Base-by-base conservation (phyloP, 2,113 vertebrate species). In the Gobio gobio region DNA sequence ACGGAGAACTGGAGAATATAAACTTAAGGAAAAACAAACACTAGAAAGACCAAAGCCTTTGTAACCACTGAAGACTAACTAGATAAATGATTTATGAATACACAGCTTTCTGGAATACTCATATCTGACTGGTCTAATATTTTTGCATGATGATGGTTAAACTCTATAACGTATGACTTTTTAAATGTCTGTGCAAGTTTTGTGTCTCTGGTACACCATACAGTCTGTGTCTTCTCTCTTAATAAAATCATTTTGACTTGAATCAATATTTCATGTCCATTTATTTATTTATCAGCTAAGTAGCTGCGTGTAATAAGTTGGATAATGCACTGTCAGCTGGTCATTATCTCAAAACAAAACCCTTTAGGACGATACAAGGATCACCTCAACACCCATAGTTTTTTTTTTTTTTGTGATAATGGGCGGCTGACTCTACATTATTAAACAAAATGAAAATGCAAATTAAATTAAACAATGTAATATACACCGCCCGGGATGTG, bases 211-310 rank as follows among this genome's bases (percentile, higher is more conserved):
- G 3, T 14, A 73, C 20, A 63, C 26, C n/a, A 18, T 56, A 63
- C n/a, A 0, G 59, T 13, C 59, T 12, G 40, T n/a, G 10, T 72
- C 20, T 72, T 22, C 36, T 22, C 33, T 70, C 66, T 22, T 43
- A 70, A 70, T 70, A 70, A 43, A 70, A 40, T 70, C 9, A 72
- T 72, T 72, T 72, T n/a, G 68, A n/a, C 68, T n/a, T 72, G 2
- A 43, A 72, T 72, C 68, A 45, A 72, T 72, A 72, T 45, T 72
- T 45, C 40, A 72, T 72, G 68, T 14, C 10, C 36, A 72, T 70
- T 70, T 72, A 72, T 72, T n/a, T 72, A 45, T 72, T 45, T 43
- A 72, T 45, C 40, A 72, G 10, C 36, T n/a, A 72, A 72, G 36
- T 43, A 72, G 10, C 20, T 13, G 68, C 6, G 68, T n/a, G 68